Percentiles rank a stretch among this genome's conserved stretches.
These are phyloP conservation scores for Mustelus asterias DNA, from an alignment of 2,113 vertebrate species.

Conservation along the genomic window DNA sequence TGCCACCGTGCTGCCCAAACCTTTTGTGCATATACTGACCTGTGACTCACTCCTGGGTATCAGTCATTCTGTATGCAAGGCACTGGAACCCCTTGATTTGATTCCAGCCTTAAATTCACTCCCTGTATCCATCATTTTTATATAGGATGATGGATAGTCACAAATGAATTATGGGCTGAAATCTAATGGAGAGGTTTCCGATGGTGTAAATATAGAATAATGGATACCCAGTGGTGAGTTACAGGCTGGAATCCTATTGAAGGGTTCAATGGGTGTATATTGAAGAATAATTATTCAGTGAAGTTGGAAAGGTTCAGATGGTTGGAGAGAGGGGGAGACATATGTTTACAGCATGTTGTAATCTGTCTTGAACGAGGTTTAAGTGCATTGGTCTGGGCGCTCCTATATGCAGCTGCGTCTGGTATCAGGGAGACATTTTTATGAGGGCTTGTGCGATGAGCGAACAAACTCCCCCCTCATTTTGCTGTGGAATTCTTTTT, in stretches of 20 bases:
- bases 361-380: not conserved
- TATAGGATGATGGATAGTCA: not conserved
- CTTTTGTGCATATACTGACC: not conserved
- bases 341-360: not conserved
- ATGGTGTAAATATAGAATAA: not conserved
- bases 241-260: not conserved
- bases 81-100: not conserved
- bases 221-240: not conserved
- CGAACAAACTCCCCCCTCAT: not conserved
- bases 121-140: not conserved
- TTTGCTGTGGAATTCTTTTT: not conserved
- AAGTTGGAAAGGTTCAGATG: not conserved
- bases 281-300: not conserved
- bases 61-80: not conserved
- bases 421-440: not conserved
- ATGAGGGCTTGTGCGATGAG: not conserved
- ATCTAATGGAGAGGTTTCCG: not conserved
- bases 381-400: not conserved
- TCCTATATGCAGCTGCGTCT: not conserved
- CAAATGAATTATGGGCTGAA: not conserved
- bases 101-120: not conserved
- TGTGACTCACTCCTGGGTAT: not conserved
- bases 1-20: not conserved
- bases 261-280: not conserved
- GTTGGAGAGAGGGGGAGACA: not conserved